Evolutionary conservation across 2,888 invertebrate species (phyloP), one percentile per base, ranked within the genome.

Genomic region (Zaprionus lineosus): DNA sequence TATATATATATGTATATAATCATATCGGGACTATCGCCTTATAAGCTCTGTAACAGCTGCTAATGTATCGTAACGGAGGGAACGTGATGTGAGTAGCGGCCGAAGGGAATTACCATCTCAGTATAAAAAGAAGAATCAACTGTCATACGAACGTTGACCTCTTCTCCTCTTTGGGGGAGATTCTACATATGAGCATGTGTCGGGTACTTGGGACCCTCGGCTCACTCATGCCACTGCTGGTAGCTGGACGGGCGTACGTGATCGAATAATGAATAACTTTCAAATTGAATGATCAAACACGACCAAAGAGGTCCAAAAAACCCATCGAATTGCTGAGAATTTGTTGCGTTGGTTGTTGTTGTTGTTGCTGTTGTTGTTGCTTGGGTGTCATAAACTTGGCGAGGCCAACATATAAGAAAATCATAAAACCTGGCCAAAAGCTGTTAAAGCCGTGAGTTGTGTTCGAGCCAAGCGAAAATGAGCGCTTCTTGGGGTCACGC

Each of bases 231-330:
- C n/a, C n/a, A n/a, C n/a, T n/a, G n/a, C 52, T 53, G 48, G 48
- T 57, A 52, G 66, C 58, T 81, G 65, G 69, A 66, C 57, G 55
- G 62, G 74, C 58, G 85, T 82, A 82, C 81, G 81, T 82, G 81
- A 82, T 84, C 81, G 83, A 74, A 74, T 84, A 86, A 82, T 84
- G 81, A 84, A 86, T 84, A 86, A 86, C 86, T 84, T 84, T 82
- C 81, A 84, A 86, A 82, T 82, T 82, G 81, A 82, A 82, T 84
- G 84, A 86, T 84, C 86, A 84, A 81, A 81, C 78, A 86, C 60
- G 72, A 55, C 68, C 53, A 72, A 57, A 53, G 50, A 67, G 52
- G 43, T 37, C 40, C 31, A 50, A 55, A 39, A 43, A 37, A n/a
- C 26, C n/a, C n/a, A n/a, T n/a, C n/a, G n/a, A n/a, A n/a, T n/a